Evolutionary conservation across 2,797 vertebrate species (phyloP).

Genomic region (Limnodromus scolopaceus): DNA sequence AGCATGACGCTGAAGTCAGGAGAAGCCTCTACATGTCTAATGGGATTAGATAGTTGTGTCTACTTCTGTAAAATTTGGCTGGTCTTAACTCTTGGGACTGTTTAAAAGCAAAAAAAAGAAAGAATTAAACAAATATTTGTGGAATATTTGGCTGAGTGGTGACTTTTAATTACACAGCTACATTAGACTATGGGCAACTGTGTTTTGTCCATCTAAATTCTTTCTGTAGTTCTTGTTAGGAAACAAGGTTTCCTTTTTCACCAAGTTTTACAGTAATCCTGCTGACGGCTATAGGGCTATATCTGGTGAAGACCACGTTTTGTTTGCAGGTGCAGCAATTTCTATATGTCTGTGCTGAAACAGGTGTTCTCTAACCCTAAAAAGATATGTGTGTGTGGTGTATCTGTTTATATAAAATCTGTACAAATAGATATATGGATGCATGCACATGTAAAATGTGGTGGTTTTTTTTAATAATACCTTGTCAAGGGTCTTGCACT

Average conservation of each 20-base stretch:
- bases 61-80: background rate
- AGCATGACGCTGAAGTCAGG: background rate
- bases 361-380: background rate
- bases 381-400: accelerated
- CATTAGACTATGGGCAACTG: background rate
- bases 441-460: background rate
- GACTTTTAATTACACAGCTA: background rate
- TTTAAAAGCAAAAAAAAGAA: background rate
- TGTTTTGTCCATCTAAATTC: background rate
- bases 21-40: background rate
- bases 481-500: background rate
- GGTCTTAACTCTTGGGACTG: background rate
- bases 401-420: background rate
- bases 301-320: background rate
- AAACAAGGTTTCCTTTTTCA: background rate
- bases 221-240: background rate
- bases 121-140: background rate
- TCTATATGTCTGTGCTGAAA: background rate
- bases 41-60: background rate
- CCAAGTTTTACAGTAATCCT: background rate
- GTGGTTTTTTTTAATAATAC: background rate
- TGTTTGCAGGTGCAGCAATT: accelerated
- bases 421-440: accelerated
- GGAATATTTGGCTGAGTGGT: background rate
- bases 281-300: background rate